Conservation (phyloP, 2,113 vertebrate species). For the Climacteris rufus region DNA sequence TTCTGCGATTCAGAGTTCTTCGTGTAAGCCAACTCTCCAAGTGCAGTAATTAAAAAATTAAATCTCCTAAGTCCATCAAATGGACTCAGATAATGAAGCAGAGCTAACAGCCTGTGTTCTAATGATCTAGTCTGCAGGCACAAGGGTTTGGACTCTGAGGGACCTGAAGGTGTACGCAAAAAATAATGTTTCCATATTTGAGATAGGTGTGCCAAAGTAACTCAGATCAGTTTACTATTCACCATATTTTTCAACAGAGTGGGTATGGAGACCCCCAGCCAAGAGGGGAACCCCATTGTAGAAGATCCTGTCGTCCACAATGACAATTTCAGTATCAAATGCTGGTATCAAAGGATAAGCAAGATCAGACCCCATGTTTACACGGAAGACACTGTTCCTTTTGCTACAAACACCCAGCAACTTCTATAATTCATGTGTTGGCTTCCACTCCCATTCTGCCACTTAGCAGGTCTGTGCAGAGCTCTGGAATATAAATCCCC, state of each 20-base stretch:
- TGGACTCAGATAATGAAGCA: neutral
- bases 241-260: neutral
- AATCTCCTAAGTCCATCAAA: neutral
- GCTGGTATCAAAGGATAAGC: neutral
- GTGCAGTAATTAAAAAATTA: neutral
- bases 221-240: neutral
- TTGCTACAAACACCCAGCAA: neutral
- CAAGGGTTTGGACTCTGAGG: neutral
- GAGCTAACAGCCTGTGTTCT: neutral
- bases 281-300: fast-evolving
- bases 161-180: neutral
- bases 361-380: neutral
- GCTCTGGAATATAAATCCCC: neutral
- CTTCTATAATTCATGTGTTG: neutral
- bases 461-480: neutral
- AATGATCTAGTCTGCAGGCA: neutral
- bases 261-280: neutral
- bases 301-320: neutral
- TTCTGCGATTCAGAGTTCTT: neutral
- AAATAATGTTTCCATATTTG: neutral
- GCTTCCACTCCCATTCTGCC: neutral
- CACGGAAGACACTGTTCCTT: neutral
- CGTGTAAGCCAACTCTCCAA: neutral
- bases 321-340: neutral
- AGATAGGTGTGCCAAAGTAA: neutral